A percentile compares a stretch with the other conserved stretches of the same genome.
Evolutionary conservation across 2,888 invertebrate genomes (phyloP).

Genomic region (Erebia palarica): DNA sequence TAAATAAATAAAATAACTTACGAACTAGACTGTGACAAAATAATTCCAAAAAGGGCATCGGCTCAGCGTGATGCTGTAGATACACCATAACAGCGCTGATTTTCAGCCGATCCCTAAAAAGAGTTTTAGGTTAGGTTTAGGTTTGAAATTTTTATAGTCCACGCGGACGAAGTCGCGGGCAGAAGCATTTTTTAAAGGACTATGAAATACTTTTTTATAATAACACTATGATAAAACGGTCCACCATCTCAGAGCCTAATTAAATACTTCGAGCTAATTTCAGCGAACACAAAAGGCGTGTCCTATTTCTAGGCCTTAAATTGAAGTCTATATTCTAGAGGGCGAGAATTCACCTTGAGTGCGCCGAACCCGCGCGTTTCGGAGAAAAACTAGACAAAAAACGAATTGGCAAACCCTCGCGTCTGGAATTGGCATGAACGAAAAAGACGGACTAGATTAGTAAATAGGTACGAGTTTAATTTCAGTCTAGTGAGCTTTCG

Average conservation of each 20-base stretch:
- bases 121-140: too few species aligned
- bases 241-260: background rate
- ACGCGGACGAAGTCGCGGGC: too few species aligned
- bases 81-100: too few species aligned
- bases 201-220: background rate
- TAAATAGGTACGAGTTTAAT: constrained; percentile 30
- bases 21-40: too few species aligned
- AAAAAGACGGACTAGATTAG: constrained; percentile 32
- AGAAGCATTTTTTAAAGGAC: too few species aligned
- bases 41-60: too few species aligned
- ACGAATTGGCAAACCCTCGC: constrained; percentile 66
- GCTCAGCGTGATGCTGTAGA: too few species aligned
- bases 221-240: background rate
- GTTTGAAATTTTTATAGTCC: too few species aligned
- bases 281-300: constrained; percentile 28
- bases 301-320: constrained; percentile 31
- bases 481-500: constrained; percentile 26
- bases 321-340: constrained; percentile 46
- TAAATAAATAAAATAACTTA: too few species aligned
- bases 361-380: constrained; percentile 59
- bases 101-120: too few species aligned
- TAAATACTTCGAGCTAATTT: constrained; percentile 4
- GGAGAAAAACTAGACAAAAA: constrained; percentile 62
- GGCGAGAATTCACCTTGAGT: constrained; percentile 58
- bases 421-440: constrained; percentile 65